Evolutionary conservation across 2,888 invertebrate genomes (phyloP).

Genomic region (Diaprepes abbreviatus): DNA sequence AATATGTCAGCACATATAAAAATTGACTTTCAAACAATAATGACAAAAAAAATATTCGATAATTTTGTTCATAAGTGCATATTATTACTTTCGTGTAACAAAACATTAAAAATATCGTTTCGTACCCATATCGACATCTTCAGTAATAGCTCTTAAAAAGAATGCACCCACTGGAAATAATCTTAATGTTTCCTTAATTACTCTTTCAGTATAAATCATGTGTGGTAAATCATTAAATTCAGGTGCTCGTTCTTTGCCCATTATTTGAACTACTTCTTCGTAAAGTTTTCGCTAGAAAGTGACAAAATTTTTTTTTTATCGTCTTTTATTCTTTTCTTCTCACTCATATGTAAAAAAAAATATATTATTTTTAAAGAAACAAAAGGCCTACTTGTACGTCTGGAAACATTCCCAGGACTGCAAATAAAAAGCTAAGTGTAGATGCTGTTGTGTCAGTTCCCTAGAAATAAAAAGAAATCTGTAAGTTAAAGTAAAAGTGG

Average conservation of each 20-base stretch:
- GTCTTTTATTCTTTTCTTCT: too few species aligned
- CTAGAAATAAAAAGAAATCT: conserved; percentile 18
- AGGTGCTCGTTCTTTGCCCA: conserved; percentile 44
- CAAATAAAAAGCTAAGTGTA: conserved; percentile 20
- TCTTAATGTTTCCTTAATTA: conserved; percentile 55
- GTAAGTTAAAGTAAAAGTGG: background rate
- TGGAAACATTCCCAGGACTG: conserved; percentile 34
- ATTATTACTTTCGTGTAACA: too few species aligned
- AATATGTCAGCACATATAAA: too few species aligned
- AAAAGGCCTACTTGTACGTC: conserved; percentile 38
- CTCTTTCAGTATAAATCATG: conserved; percentile 54
- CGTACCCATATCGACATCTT: conserved; percentile 52
- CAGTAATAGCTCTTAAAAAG: conserved; percentile 39
- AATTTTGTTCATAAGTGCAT: too few species aligned
- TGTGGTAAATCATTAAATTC: conserved; percentile 47
- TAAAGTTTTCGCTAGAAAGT: conserved; percentile 54
- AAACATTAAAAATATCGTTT: too few species aligned
- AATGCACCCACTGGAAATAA: conserved; percentile 54
- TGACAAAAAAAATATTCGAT: too few species aligned
- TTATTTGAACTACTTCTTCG: conserved; percentile 50
- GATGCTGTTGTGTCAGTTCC: conserved; percentile 40
- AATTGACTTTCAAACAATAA: too few species aligned
- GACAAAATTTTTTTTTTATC: too few species aligned
- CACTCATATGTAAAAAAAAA: too few species aligned
- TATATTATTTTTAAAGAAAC: too few species aligned